Evolutionary conservation across 2,113 vertebrate species (phyloP), one percentile per base, ranked within the genome.

Genomic region (Hyaena hyaena): DNA sequence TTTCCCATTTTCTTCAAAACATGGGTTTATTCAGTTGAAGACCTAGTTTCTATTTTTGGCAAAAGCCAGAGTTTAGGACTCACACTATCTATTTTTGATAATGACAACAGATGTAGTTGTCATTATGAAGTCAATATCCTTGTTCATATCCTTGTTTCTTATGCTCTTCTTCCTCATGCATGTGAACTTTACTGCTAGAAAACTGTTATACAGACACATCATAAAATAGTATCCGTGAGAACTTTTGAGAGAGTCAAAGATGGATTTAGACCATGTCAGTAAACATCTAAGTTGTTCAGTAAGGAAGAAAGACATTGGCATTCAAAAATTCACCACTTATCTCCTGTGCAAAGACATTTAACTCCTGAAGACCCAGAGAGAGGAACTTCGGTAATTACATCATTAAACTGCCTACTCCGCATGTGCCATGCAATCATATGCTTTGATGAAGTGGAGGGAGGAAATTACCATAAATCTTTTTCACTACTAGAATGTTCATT

Each of bases 401-500:
- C 76, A 79, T 88, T 81, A 65, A 93, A 96, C 58, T 83, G 9
- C 3, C 74, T 12, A 65, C 23, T 84, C 31, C 69, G 3, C 39
- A 6, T 74, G 39, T 84, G 71, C 15, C 53, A 31, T 15, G 35
- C 7, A 86, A 33, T 92, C 26, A 15, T 8, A 39, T 1, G 33
- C 58, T 82, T 83, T 66, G 45, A 91, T 91, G 31, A 79, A 55
- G 35, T 23, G 8, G 26, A 85, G 69, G 69, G n/a, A 65, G 31
- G 17, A 5, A 7, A 74, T 96, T 95, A 94, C 45, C 61, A 73
- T 84, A 85, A 93, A 96, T 85, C 79, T 97, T 90, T 95, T 96
- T 98, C 89, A 88, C 16, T 73, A 95, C 94, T 73, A 96, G 93
- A 88, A 98, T 21, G 23, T 68, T 68, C 88, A 53, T 76, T 97